Base-by-base conservation (phyloP, 2,888 invertebrate genomes). In the Pristionchus maxplancki region DNA sequence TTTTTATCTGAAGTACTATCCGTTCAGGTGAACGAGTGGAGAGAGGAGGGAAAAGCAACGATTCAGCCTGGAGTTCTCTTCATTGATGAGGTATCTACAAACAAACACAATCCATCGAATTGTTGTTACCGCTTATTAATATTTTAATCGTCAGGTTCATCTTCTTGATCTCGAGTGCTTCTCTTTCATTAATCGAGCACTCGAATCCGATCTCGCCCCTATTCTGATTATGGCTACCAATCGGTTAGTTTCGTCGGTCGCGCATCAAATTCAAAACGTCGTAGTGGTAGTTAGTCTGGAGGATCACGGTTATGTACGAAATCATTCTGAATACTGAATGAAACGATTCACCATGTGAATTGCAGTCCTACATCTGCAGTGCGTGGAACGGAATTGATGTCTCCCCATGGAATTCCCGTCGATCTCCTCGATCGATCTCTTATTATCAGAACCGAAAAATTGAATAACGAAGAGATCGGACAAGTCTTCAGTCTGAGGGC, bases 151-250 rank as follows among this genome's bases (percentile, higher is more conserved):
- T 3, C 37, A 88, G 88, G 88, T 97, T 0, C 99, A 99, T 95
- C 99, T 99, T 98, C 95, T 99, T 91, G 99, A 99, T 95, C 98
- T 99, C 74, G 99, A 99, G 95, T 99, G 99, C 95, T 99, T 99
- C 96, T 99, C 99, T 0, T 99, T 97, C 95, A 96, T 99, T 13
- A 99, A 99, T 95, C 96, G 99, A 9, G 99, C 99, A 0, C 95
- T 99, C 44, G 99, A 99, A 95, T 89, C 90, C n/a, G 99, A 99
- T 94, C 98, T 98, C 96, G 97, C 99, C 0, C 99, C 99, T 0
- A 97, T 99, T 0, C 97, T 99, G 0, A 98, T 99, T 71, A 98
- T 99, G 98, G 99, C 99, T 0, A 99, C 99, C 28, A 99, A 99
- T 96, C 96, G 99, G 94, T 97, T 96, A 89, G 98, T 89, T 34